These are phyloP conservation scores for Accipiter cooperii DNA, from an alignment of 2,113 vertebrate genomes.

Conservation along the genomic window DNA sequence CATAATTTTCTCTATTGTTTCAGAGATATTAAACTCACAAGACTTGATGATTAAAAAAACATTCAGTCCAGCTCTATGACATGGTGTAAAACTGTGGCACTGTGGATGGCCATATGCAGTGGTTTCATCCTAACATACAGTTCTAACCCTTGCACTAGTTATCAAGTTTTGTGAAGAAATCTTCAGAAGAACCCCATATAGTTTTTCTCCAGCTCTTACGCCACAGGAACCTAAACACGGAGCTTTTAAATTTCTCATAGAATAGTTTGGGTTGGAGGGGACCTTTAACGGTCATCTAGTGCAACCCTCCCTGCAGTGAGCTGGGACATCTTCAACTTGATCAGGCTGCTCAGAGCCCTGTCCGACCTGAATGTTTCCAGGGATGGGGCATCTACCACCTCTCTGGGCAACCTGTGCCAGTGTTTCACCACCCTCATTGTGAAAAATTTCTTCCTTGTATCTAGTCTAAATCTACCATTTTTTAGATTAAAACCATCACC, in stretches of 20 bases:
- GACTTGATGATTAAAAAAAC: neutral
- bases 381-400: neutral
- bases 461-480: neutral
- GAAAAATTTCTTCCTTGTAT: neutral
- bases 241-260: neutral
- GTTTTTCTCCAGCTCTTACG: neutral
- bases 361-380: neutral
- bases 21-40: neutral
- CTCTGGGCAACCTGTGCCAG: neutral
- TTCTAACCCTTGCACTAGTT: neutral
- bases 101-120: neutral
- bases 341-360: neutral
- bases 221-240: neutral
- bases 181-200: neutral
- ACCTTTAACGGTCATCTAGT: neutral
- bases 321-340: neutral
- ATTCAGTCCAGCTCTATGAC: neutral
- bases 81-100: accelerated
- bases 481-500: neutral
- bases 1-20: neutral
- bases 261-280: neutral
- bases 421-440: neutral
- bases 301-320: neutral
- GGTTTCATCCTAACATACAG: neutral
- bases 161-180: neutral